Conservation (phyloP, 92 coral and sea anemone genomes). For the Diadumene lineata region DNA sequence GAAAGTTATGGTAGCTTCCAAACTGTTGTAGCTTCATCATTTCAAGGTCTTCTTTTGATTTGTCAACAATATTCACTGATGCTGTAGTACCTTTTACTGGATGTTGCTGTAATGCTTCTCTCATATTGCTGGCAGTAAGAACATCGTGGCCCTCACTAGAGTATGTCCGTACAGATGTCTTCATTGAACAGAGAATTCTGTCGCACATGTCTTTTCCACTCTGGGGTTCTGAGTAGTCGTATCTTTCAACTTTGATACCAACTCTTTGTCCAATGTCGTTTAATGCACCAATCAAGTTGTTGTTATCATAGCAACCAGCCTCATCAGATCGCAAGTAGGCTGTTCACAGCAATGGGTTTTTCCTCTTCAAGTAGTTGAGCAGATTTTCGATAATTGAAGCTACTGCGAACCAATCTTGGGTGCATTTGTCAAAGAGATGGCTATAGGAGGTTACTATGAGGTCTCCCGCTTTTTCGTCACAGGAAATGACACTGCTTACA, state of each 20-base stretch:
- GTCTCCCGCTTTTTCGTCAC: conserved; percentile 1
- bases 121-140: conserved; percentile 41
- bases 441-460: conserved; percentile 28
- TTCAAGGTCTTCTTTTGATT: conserved; percentile 16
- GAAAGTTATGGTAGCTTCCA: conserved; percentile 49
- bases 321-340: conserved; percentile 51
- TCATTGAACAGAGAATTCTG: conserved; percentile 59
- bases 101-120: conserved; percentile 43
- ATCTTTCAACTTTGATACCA: conserved; percentile 28
- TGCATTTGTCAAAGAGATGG: conserved; percentile 54
- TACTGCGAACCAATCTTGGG: conserved; percentile 75
- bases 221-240: conserved; percentile 64
- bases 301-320: conserved; percentile 68
- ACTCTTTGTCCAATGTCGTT: conserved; percentile 37
- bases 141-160: conserved; percentile 59
- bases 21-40: conserved; percentile 45
- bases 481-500: conserved; percentile 39
- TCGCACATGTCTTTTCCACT: conserved; percentile 60
- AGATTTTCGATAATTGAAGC: conserved; percentile 51
- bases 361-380: conserved; percentile 26
- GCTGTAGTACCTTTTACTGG: conserved; percentile 61
- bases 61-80: conserved; percentile 48
- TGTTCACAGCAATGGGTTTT: conserved; percentile 32
- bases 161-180: conserved; percentile 28
- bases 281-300: conserved; percentile 34